A percentile compares a stretch with the other conserved stretches of the same genome.
Conservation (phyloP, 2,113 vertebrate species). For the Murina feae region DNA sequence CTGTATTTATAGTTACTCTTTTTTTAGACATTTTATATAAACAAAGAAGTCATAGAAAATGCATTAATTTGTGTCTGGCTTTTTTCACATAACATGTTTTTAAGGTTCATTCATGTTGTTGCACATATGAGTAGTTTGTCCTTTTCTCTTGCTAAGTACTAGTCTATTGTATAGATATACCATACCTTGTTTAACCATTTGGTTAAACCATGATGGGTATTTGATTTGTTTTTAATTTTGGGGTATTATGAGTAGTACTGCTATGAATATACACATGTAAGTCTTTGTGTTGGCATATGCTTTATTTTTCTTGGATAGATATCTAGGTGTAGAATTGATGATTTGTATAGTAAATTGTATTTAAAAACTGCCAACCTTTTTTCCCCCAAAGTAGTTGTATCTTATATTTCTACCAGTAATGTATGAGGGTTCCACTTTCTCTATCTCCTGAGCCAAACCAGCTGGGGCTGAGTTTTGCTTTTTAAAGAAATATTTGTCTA, state of each 20-base stretch:
- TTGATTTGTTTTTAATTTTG: slow-evolving; percentile 27
- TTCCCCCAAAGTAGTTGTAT: neutral
- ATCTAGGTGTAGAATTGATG: neutral
- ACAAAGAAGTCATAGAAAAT: neutral
- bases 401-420: neutral
- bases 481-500: neutral
- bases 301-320: neutral
- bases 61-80: neutral
- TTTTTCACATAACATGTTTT: neutral
- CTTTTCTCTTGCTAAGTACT: neutral
- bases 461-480: neutral
- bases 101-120: neutral
- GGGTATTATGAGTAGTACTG: neutral
- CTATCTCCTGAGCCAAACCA: too few species aligned
- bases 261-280: neutral
- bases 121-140: neutral
- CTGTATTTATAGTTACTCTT: neutral
- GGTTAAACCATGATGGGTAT: neutral
- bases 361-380: neutral
- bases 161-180: neutral
- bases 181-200: neutral
- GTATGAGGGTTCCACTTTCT: neutral
- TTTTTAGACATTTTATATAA: neutral
- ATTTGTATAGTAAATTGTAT: neutral
- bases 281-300: neutral